Evolutionary conservation across 2,888 invertebrate genomes (phyloP).

Genomic region (Netelia virgata): DNA sequence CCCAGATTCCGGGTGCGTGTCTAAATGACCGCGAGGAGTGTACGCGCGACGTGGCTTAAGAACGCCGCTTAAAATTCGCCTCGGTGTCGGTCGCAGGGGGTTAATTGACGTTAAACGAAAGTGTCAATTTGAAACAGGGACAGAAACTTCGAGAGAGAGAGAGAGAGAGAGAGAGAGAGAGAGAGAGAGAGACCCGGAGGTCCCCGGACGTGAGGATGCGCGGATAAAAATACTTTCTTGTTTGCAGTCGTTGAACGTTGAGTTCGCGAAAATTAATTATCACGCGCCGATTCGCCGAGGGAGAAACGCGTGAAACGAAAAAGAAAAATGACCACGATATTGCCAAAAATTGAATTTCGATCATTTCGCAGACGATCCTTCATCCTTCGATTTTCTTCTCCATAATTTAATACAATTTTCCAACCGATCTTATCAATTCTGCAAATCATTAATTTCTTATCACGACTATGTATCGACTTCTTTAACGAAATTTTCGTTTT

Average conservation of each 20-base stretch:
- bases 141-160: background rate
- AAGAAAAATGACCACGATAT: no score
- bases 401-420: no score
- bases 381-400: no score
- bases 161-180: no score
- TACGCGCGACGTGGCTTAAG: background rate
- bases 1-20: slow-evolving; percentile 30
- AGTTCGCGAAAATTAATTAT: background rate
- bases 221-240: background rate
- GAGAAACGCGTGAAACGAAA: no score
- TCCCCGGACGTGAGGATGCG: background rate
- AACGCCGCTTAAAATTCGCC: slow-evolving; percentile 31
- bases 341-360: no score
- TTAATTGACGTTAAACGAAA: slow-evolving; percentile 58
- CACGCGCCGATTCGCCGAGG: background rate
- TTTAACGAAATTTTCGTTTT: no score
- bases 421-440: no score
- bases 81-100: slow-evolving; percentile 26
- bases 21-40: slow-evolving; percentile 33
- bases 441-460: no score
- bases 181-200: background rate
- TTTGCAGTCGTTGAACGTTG: background rate
- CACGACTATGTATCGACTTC: no score
- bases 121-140: slow-evolving; percentile 41
- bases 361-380: no score